These are phyloP conservation scores for Andrena flavipes DNA, from an alignment of 2,888 invertebrate species.

Conservation along the genomic window DNA sequence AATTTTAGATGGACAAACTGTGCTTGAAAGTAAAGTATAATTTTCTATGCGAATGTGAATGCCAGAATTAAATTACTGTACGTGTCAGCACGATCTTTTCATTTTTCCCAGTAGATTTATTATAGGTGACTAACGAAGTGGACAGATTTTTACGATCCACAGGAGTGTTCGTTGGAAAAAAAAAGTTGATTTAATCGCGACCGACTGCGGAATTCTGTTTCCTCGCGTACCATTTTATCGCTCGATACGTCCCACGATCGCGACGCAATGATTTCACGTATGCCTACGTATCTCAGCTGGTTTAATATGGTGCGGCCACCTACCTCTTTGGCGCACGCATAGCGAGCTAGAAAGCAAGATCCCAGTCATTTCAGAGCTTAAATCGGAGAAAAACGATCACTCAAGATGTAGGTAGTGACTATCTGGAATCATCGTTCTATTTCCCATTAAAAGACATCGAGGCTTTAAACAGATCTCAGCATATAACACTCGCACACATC, in stretches of 20 bases:
- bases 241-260: constrained; percentile 41
- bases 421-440: no score
- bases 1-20: no score
- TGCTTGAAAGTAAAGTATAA: neutral
- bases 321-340: constrained; percentile 23
- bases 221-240: constrained; percentile 36
- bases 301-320: constrained; percentile 51
- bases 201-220: constrained; percentile 33
- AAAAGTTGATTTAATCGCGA: constrained; percentile 22
- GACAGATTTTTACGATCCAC: neutral
- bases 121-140: neutral
- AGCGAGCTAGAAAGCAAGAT: neutral
- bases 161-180: constrained; percentile 8
- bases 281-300: constrained; percentile 71
- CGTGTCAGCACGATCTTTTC: neutral
- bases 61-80: neutral
- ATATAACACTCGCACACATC: no score
- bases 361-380: neutral
- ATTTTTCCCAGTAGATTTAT: neutral
- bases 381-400: neutral
- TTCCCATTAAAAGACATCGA: no score
- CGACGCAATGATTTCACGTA: constrained; percentile 72
- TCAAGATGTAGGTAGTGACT: no score
- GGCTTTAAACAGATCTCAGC: no score
- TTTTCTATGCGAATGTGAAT: neutral